Percentiles rank a stretch among this genome's conserved stretches.
These are phyloP conservation scores for Chlamydotis undulata DNA, from an alignment of 2,113 vertebrate genomes.

Conservation along the genomic window DNA sequence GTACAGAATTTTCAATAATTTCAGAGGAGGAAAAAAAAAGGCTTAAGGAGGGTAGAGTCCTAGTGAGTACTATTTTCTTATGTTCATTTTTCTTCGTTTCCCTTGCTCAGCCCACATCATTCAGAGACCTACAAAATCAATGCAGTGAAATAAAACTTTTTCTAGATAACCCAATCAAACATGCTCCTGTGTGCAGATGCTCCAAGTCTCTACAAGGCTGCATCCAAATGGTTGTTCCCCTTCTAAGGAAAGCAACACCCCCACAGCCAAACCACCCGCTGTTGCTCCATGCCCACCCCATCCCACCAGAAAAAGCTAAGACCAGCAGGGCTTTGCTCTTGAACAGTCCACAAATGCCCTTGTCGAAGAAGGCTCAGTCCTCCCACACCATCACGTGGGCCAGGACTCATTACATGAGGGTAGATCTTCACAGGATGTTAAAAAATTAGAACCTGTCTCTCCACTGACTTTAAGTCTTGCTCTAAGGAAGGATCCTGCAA, in stretches of 20 bases:
- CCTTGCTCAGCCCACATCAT: background rate
- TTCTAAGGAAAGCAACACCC: background rate
- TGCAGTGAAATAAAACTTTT: background rate
- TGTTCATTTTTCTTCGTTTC: background rate
- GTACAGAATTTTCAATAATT: background rate
- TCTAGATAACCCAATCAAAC: too few relatives aligned
- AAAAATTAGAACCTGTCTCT: background rate
- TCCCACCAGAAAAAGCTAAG: background rate
- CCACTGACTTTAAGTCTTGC: background rate
- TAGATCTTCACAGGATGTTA: background rate
- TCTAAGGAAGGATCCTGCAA: background rate
- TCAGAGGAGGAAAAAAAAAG: background rate
- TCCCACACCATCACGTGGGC: fast-evolving
- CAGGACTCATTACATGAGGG: fast-evolving
- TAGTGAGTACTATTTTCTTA: background rate
- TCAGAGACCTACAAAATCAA: background rate
- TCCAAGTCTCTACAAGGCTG: background rate
- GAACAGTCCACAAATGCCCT: background rate
- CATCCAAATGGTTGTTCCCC: fast-evolving
- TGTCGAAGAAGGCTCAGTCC: fast-evolving
- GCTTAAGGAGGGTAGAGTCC: background rate
- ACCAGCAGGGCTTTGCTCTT: background rate
- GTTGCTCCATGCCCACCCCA: background rate
- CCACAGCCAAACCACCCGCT: background rate
- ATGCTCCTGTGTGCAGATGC: fast-evolving